Evolutionary conservation across 92 coral and sea anemone genomes (phyloP).

Genomic region (Phenganax subtilis): DNA sequence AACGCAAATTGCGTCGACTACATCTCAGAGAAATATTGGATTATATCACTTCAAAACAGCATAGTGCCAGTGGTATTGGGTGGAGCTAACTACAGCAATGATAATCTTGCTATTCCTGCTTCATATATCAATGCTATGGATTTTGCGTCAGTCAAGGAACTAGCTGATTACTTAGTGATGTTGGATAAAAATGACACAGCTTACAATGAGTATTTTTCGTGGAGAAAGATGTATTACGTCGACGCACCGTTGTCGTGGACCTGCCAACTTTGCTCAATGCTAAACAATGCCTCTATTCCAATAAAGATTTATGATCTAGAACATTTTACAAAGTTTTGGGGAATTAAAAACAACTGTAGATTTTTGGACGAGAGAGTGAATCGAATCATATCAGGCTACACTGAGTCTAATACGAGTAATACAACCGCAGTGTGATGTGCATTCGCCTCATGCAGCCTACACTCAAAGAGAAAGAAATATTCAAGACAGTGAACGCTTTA

Average conservation of each 20-base stretch:
- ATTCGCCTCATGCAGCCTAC: too few species aligned
- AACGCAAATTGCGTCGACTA: constrained; percentile 70
- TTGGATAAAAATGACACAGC: constrained; percentile 68
- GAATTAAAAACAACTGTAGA: constrained; percentile 42
- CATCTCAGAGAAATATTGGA: constrained; percentile 89
- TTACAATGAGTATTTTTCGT: constrained; percentile 72
- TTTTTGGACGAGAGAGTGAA: constrained; percentile 33
- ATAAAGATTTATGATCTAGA: constrained; percentile 21
- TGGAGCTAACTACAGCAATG: constrained; percentile 57
- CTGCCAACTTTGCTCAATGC: constrained; percentile 70
- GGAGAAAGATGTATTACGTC: constrained; percentile 61
- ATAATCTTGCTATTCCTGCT: constrained; percentile 67
- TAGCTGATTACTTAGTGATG: constrained; percentile 57
- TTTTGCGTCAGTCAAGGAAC: constrained; percentile 56
- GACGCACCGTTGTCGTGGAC: constrained; percentile 68
- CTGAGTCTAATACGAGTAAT: not conserved
- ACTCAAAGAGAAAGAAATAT: too few species aligned
- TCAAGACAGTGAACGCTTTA: too few species aligned
- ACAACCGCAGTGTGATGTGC: not conserved
- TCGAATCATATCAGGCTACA: constrained; percentile 2
- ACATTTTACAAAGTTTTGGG: constrained; percentile 49
- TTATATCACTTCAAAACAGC: constrained; percentile 48
- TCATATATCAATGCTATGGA: constrained; percentile 75
- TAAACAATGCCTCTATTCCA: constrained; percentile 42
- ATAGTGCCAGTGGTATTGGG: constrained; percentile 85